Conservation (phyloP, 23 tunicate species). For the Halocynthia aurantium region DNA sequence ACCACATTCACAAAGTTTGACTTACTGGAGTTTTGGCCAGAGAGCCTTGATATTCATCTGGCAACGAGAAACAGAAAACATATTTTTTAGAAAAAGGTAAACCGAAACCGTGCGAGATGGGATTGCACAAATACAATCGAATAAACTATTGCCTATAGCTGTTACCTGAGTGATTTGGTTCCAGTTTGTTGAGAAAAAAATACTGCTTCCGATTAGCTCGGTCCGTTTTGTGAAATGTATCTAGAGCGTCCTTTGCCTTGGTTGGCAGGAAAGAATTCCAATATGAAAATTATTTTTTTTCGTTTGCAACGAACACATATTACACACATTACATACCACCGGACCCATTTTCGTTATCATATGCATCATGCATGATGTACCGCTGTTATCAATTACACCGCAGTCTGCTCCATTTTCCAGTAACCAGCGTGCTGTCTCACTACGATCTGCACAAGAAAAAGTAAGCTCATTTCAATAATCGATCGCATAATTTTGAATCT, state of each 20-base stretch:
- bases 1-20: not conserved
- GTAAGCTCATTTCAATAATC: not conserved
- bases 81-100: no score
- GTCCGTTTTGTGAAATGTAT: conserved; percentile 75
- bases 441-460: conserved; percentile 57
- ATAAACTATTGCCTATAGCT: no score
- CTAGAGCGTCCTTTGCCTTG: conserved; percentile 72
- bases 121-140: no score
- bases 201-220: conserved; percentile 73
- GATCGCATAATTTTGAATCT: not conserved
- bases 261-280: conserved; percentile 2
- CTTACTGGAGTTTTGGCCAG: conserved; percentile 73
- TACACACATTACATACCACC: conserved; percentile 45
- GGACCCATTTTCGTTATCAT: conserved; percentile 96
- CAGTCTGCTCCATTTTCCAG: conserved; percentile 73
- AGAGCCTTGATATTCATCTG: not conserved
- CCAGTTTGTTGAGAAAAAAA: conserved; percentile 55
- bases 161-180: conserved; percentile 27
- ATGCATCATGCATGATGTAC: conserved; percentile 75
- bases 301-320: not conserved
- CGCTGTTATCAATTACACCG: conserved; percentile 49
- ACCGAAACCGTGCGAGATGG: no score
- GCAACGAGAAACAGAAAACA: no score
- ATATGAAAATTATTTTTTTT: not conserved
- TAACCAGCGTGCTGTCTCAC: conserved; percentile 71